These are phyloP conservation scores for Oxygymnocypris stewartii DNA, from an alignment of 2,113 vertebrate species.

Conservation along the genomic window DNA sequence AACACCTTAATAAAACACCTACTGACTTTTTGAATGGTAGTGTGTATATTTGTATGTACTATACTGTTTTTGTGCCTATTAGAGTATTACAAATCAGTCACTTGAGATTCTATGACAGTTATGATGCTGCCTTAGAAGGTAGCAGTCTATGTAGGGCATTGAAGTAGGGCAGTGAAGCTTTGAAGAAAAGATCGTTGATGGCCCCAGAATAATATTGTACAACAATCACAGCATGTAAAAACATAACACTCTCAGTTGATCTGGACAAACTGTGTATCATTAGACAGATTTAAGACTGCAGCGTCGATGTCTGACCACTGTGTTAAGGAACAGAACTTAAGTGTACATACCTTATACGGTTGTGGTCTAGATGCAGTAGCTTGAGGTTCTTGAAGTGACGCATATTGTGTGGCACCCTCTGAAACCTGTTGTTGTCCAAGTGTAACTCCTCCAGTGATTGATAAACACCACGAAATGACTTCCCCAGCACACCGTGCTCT, in stretches of 20 bases:
- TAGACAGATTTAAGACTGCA: neutral
- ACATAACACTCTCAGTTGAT: neutral
- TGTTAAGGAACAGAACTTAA: neutral
- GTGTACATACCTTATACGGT: constrained; percentile 75
- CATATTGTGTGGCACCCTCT: constrained; percentile 73
- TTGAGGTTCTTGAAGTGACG: constrained; percentile 76
- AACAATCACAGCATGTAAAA: neutral
- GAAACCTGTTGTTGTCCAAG: constrained; percentile 76
- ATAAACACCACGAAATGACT: constrained; percentile 75
- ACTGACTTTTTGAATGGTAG: neutral
- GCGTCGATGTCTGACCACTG: no score
- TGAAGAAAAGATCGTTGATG: no score
- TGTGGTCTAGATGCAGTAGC: constrained; percentile 75
- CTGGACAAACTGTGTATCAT: neutral
- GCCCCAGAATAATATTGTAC: no score
- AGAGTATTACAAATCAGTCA: no score
- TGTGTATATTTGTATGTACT: neutral
- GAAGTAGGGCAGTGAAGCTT: neutral
- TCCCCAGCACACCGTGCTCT: constrained; percentile 56
- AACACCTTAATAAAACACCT: no score
- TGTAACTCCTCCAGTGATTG: constrained; percentile 75
- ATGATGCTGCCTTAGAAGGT: neutral
- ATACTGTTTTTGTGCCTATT: no score
- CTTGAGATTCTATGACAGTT: neutral
- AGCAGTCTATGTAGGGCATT: neutral